Percentiles rank a stretch among this genome's conserved stretches.
Evolutionary conservation across 1,140 invertebrate genomes (phyloP).

Genomic region (Radopholus similis): DNA sequence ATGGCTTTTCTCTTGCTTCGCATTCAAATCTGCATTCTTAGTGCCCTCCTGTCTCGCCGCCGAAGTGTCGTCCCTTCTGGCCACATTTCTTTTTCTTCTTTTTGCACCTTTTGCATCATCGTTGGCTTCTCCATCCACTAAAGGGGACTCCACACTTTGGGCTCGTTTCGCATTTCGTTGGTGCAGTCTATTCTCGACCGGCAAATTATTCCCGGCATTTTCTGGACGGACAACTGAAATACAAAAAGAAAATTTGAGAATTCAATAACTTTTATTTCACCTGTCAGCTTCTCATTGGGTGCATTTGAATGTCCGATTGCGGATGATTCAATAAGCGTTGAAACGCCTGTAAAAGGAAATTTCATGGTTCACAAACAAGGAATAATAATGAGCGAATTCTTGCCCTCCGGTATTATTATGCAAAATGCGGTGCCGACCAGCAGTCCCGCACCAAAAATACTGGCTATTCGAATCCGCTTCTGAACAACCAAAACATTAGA

Average conservation of each 20-base stretch:
- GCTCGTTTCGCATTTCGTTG: too few species aligned
- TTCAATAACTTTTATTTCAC: too few species aligned
- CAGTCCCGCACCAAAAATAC: slow-evolving; percentile 88
- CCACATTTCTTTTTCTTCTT: slow-evolving; percentile 8
- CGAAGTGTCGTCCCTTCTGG: neutral
- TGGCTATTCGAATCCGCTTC: slow-evolving; percentile 88
- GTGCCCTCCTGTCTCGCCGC: neutral
- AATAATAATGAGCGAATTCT: too few species aligned
- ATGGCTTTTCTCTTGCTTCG: neutral
- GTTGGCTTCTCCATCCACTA: neutral
- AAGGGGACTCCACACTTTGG: too few species aligned
- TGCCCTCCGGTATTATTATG: slow-evolving; percentile 97
- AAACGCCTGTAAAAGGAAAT: too few species aligned
- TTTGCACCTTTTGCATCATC: slow-evolving; percentile 1
- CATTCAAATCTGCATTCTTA: neutral
- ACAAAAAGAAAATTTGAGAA: too few species aligned
- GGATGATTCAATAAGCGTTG: slow-evolving; percentile 19
- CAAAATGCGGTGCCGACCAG: slow-evolving; percentile 93
- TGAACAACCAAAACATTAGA: slow-evolving; percentile 64
- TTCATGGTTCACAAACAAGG: too few species aligned
- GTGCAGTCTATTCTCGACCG: too few species aligned
- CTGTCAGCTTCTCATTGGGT: too few species aligned
- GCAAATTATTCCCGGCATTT: neutral
- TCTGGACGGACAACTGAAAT: neutral
- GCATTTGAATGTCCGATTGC: too few species aligned